phyloP scores from a whole-genome alignment of 2,113 vertebrate species.

The Antechinus flavipes region DNA sequence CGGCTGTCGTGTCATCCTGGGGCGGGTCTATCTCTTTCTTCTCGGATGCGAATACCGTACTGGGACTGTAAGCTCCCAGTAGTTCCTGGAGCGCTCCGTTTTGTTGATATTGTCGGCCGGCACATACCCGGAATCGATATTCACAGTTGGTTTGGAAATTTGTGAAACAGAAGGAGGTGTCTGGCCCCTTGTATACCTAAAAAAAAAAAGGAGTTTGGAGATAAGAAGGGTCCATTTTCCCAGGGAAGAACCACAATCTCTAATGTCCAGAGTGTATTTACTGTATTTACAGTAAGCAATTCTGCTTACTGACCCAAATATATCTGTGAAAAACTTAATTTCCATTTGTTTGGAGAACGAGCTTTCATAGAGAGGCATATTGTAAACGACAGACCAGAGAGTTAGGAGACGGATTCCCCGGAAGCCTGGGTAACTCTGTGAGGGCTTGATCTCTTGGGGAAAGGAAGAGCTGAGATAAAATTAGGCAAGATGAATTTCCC shows the following conservation, averaged over 20 bases:
- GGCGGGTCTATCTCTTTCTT: constrained; percentile 65
- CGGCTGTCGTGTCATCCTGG: background rate
- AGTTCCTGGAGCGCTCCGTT: constrained; percentile 81
- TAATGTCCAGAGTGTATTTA: constrained; percentile 7
- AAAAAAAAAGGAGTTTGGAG: constrained; percentile 36
- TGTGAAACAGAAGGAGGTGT: constrained; percentile 83
- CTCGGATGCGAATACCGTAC: constrained; percentile 80
- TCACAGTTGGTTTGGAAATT: constrained; percentile 81
- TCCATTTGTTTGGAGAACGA: background rate
- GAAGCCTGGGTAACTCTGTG: background rate
- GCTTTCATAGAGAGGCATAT: background rate
- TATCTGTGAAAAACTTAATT: constrained; percentile 33
- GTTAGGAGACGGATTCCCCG: background rate
- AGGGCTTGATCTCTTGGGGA: background rate
- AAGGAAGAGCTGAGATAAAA: background rate
- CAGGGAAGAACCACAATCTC: background rate
- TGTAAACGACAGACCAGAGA: background rate
- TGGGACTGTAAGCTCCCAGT: constrained; percentile 85
- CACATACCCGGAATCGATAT: constrained; percentile 84
- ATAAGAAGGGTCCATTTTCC: constrained; percentile 21
- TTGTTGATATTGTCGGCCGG: constrained; percentile 83
- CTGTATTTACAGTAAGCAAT: background rate
- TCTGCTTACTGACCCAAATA: constrained; percentile 26
- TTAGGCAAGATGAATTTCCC: constrained; percentile 15
- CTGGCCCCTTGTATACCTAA: constrained; percentile 88